These are phyloP conservation scores for Caenorhabditis macrosperma DNA, from an alignment of 2,888 invertebrate species.

Conservation along the genomic window DNA sequence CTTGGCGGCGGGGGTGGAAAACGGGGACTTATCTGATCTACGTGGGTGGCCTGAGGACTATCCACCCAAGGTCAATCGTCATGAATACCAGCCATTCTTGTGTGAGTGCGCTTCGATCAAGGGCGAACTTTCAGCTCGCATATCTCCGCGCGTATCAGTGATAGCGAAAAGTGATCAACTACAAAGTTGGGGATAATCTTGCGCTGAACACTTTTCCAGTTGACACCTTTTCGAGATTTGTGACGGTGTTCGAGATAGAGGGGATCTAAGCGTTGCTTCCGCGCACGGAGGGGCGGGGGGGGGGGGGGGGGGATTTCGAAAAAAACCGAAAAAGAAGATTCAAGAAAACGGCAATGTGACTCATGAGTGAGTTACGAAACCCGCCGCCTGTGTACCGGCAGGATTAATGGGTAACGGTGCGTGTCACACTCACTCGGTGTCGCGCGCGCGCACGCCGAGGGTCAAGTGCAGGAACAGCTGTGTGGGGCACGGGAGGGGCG, in stretches of 20 bases:
- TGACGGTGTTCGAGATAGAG: not conserved
- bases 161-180: not conserved
- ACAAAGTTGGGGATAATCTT: not conserved
- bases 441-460: not conserved
- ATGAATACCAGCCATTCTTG: not conserved
- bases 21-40: slow-evolving; percentile 2
- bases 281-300: not conserved
- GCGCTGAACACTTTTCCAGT: not conserved
- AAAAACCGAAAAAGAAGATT: not conserved
- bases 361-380: slow-evolving; percentile 26
- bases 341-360: not conserved
- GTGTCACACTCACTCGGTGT: not conserved
- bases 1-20: not conserved
- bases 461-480: slow-evolving; percentile 48
- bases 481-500: slow-evolving; percentile 9
- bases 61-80: not conserved
- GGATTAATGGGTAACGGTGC: slow-evolving; percentile 10
- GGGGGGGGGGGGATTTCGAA: not conserved
- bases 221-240: not conserved
- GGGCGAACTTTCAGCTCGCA: not conserved
- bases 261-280: not conserved
- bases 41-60: not conserved
- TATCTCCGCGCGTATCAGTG: not conserved
- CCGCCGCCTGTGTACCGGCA: slow-evolving; percentile 2
- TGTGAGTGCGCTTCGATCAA: not conserved